Percentiles rank a stretch among this genome's conserved stretches.
phyloP scores from a whole-genome alignment of 2,113 vertebrate species.

The Panthera tigris region DNA sequence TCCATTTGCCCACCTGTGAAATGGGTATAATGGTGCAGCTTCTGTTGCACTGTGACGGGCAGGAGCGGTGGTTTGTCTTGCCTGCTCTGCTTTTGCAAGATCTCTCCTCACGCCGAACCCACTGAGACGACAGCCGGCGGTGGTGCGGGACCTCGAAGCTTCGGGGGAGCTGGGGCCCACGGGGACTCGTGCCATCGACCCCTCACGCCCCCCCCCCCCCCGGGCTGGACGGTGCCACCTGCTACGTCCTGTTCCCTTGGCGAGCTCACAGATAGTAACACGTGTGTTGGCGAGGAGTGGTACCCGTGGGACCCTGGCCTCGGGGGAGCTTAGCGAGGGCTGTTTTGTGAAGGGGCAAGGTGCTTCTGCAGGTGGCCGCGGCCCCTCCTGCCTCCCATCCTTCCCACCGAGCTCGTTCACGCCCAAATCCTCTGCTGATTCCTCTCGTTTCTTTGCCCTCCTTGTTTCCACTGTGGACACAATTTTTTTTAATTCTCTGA shows the following conservation, averaged over 20 bases:
- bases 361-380: not conserved
- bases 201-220: accelerated
- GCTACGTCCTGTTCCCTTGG: not conserved
- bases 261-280: not conserved
- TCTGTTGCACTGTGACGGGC: accelerated
- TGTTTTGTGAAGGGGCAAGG: not conserved
- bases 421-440: not conserved
- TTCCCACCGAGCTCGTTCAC: not conserved
- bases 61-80: not conserved
- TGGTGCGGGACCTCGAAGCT: not conserved
- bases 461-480: not conserved
- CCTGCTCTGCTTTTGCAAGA: not conserved
- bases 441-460: not conserved
- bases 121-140: not conserved
- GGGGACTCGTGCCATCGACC: not conserved
- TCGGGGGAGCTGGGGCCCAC: not conserved
- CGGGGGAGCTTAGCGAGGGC: not conserved
- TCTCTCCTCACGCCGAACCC: not conserved
- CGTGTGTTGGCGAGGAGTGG: accelerated
- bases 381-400: too few species aligned
- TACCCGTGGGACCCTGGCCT: not conserved
- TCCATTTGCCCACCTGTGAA: not conserved
- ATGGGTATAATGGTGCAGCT: not conserved
- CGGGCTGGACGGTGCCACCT: not conserved
- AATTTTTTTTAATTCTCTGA: not conserved